Conservation (phyloP, 2,797 vertebrate genomes). For the Siniperca undulata region DNA sequence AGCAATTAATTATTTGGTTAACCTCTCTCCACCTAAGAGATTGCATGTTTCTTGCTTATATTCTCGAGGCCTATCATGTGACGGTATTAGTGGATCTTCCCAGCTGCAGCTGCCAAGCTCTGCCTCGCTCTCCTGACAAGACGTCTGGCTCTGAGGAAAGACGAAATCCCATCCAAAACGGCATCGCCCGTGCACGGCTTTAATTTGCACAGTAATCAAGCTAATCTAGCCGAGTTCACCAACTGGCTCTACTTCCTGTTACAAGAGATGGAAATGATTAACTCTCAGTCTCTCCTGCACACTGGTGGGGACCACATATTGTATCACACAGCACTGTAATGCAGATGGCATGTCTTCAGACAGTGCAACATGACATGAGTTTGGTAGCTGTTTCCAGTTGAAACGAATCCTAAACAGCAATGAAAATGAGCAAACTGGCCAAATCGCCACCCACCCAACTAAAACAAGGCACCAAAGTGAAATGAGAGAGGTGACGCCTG, state of each 20-base stretch:
- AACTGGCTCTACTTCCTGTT: slow-evolving; percentile 60
- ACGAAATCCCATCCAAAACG: slow-evolving; percentile 51
- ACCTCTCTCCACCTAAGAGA: slow-evolving; percentile 52
- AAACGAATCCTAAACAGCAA: slow-evolving; percentile 16
- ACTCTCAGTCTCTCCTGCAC: slow-evolving; percentile 27
- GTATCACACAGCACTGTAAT: slow-evolving; percentile 36
- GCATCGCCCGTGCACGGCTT: slow-evolving; percentile 18
- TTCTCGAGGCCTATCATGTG: slow-evolving; percentile 59
- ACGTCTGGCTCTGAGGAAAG: slow-evolving; percentile 39
- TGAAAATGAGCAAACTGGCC: neutral
- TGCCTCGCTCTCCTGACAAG: slow-evolving; percentile 55
- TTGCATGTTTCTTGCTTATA: slow-evolving; percentile 60
- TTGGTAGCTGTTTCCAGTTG: slow-evolving; percentile 23
- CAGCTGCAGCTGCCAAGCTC: slow-evolving; percentile 48
- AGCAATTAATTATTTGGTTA: slow-evolving; percentile 69
- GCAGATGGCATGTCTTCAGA: slow-evolving; percentile 22
- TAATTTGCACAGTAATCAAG: slow-evolving; percentile 56
- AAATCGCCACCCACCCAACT: neutral
- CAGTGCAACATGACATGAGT: neutral
- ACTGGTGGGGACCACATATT: slow-evolving; percentile 32
- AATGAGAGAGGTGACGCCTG: slow-evolving; percentile 1
- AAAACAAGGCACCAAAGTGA: neutral
- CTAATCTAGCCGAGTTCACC: slow-evolving; percentile 62
- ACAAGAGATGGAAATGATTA: slow-evolving; percentile 74
- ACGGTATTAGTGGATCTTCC: slow-evolving; percentile 60